These are phyloP conservation scores for Pseudorasbora parva DNA, from an alignment of 2,113 vertebrate species.

Conservation along the genomic window DNA sequence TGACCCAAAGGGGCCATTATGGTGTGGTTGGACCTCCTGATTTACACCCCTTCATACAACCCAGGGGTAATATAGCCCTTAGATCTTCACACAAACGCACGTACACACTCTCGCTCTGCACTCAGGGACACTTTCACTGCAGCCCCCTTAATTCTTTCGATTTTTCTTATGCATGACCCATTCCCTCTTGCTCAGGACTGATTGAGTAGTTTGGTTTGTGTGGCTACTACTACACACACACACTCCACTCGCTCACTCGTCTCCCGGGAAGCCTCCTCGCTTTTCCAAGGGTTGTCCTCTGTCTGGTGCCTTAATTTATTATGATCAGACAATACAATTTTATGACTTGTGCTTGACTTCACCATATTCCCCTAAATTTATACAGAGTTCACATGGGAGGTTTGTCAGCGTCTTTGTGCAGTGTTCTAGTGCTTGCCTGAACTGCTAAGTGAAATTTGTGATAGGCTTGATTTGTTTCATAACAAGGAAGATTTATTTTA, in stretches of 20 bases:
- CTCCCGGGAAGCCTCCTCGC: slow-evolving; percentile 67
- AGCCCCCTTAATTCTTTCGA: slow-evolving; percentile 52
- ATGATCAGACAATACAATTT: slow-evolving; percentile 69
- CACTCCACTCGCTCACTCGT: slow-evolving; percentile 52
- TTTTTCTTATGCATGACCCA: slow-evolving; percentile 32
- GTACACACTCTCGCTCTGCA: slow-evolving; percentile 44
- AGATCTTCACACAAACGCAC: slow-evolving; percentile 39
- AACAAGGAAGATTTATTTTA: slow-evolving; percentile 1
- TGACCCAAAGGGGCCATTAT: slow-evolving; percentile 67
- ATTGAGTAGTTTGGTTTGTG: slow-evolving; percentile 29
- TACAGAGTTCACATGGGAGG: neutral
- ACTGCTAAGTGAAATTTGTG: neutral
- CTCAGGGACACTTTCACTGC: slow-evolving; percentile 70
- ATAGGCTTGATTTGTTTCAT: neutral
- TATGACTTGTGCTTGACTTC: slow-evolving; percentile 62
- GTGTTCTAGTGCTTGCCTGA: neutral
- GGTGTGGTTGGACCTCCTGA: slow-evolving; percentile 64
- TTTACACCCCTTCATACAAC: slow-evolving; percentile 65
- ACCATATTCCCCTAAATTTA: slow-evolving; percentile 13
- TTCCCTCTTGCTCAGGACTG: slow-evolving; percentile 25
- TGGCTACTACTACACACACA: neutral
- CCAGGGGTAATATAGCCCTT: slow-evolving; percentile 35
- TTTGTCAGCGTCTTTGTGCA: neutral
- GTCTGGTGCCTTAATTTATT: slow-evolving; percentile 72
- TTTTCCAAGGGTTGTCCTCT: slow-evolving; percentile 63